phyloP scores from a whole-genome alignment of 2,888 invertebrate genomes.

The Cenopis cana region DNA sequence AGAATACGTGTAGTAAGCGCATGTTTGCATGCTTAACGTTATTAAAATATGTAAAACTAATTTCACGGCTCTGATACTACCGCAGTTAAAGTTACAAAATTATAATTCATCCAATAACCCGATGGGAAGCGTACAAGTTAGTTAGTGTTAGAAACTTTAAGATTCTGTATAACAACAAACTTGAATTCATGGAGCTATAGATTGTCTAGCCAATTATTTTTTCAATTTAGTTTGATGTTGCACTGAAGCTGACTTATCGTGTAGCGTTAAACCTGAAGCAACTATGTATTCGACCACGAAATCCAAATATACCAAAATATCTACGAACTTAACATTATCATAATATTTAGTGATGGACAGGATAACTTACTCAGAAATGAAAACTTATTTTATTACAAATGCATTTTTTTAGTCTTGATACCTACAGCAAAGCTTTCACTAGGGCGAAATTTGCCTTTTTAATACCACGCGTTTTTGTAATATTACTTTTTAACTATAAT shows the following conservation, averaged over 20 bases:
- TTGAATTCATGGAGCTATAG: background rate
- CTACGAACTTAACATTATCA: background rate
- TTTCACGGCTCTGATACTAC: conserved; percentile 21
- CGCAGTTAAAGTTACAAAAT: background rate
- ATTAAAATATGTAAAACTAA: conserved; percentile 2
- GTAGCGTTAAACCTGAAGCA: background rate
- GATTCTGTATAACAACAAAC: background rate
- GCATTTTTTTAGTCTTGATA: background rate
- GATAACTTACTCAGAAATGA: background rate
- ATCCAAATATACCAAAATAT: background rate
- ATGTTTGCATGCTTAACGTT: conserved; percentile 4
- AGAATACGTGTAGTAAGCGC: conserved; percentile 1
- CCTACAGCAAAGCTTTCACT: background rate
- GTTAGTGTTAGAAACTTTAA: background rate
- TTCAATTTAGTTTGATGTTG: background rate
- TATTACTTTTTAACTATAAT: conserved; percentile 52
- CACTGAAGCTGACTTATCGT: background rate
- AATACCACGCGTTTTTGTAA: background rate
- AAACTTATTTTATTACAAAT: background rate
- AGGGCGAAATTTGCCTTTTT: background rate
- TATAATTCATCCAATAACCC: background rate
- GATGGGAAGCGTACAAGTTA: background rate
- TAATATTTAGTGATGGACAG: background rate
- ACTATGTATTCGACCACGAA: background rate
- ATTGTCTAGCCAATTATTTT: background rate